Conservation (phyloP, 2,113 vertebrate genomes). For the Lagenorhynchus albirostris region DNA sequence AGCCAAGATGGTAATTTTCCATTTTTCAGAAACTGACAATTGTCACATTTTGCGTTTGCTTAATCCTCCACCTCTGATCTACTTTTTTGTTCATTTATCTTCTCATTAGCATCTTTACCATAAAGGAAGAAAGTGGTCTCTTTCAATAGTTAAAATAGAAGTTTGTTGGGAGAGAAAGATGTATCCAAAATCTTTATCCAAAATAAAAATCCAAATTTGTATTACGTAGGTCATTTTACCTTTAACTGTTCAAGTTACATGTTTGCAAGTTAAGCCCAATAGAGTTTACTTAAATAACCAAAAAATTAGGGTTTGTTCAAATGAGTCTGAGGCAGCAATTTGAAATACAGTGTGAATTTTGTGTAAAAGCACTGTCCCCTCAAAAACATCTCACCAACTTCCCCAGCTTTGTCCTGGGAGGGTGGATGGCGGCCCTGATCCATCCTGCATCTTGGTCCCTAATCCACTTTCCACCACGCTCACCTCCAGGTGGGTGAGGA, state of each 20-base stretch:
- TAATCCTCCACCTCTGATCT: not conserved
- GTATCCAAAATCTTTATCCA: not conserved
- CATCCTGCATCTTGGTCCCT: not conserved
- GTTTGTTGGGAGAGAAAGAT: not conserved
- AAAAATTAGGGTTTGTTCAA: not conserved
- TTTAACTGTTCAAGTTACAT: not conserved
- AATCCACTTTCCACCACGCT: not conserved
- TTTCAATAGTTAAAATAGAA: not conserved
- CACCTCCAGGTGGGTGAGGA: rapidly evolving
- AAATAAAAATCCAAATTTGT: not conserved
- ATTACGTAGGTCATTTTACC: not conserved
- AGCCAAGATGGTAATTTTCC: not conserved
- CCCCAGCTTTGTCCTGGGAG: not conserved
- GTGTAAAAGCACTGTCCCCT: not conserved
- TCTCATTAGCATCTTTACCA: not conserved
- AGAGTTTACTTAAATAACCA: not conserved
- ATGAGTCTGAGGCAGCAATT: not conserved
- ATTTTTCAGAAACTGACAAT: not conserved
- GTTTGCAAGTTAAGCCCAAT: not conserved
- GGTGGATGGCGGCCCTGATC: too few species aligned
- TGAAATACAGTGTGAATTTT: not conserved
- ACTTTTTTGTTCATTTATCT: not conserved
- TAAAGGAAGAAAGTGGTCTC: not conserved
- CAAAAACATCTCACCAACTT: not conserved
- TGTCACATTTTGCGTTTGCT: not conserved